Evolutionary conservation across 2,113 vertebrate species (phyloP).

Genomic region (Nothoprocta pentlandii): DNA sequence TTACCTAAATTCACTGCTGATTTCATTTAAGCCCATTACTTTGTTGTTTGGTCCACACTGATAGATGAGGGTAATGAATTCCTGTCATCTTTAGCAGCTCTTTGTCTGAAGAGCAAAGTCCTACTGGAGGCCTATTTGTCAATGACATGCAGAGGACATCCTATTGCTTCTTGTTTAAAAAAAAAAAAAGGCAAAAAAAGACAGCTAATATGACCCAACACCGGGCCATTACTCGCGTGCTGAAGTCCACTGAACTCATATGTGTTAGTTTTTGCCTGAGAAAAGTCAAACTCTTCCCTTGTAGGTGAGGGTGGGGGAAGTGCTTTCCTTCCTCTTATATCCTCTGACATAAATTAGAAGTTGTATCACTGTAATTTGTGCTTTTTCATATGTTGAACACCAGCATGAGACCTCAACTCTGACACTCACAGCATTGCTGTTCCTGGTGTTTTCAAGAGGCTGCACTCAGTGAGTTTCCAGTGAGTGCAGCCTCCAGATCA

Average conservation of each 20-base stretch:
- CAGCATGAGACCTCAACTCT: neutral
- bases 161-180: neutral
- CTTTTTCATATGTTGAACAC: neutral
- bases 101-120: neutral
- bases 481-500: neutral
- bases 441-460: no score
- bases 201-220: neutral
- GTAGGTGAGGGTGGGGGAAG: neutral
- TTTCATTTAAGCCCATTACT: conserved; percentile 49
- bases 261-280: neutral
- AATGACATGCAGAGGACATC: neutral
- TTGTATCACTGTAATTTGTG: neutral
- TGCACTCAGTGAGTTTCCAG: neutral
- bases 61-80: conserved; percentile 51
- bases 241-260: neutral
- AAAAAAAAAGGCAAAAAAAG: conserved; percentile 10
- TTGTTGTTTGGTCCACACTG: conserved; percentile 20
- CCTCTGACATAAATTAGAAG: neutral
- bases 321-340: no score
- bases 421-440: neutral
- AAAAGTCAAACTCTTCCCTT: neutral
- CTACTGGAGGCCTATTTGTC: conserved; percentile 10
- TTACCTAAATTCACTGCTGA: conserved; percentile 42
- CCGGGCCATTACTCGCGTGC: neutral
- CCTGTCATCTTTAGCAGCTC: neutral